A percentile compares a stretch with the other conserved stretches of the same genome.
phyloP scores from a whole-genome alignment of 2,797 vertebrate species.

The Anableps anableps region DNA sequence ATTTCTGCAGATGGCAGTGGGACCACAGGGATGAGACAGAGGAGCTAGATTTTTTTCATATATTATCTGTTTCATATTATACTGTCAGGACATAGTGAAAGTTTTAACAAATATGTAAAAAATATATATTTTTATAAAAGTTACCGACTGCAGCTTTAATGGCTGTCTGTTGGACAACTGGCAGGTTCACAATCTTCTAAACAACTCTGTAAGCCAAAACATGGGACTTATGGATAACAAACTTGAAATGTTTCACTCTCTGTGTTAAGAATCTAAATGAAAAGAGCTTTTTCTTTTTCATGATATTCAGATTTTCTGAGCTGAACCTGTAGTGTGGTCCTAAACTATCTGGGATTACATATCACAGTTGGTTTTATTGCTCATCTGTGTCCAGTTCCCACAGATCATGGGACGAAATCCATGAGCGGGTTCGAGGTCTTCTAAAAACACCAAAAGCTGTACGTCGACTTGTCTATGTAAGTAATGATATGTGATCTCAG shows the following conservation, averaged over 20 bases:
- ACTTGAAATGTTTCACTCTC: too few relatives aligned
- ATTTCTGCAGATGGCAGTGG: too few relatives aligned
- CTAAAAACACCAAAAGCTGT: conserved; percentile 81
- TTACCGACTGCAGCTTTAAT: neutral
- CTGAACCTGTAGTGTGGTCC: neutral
- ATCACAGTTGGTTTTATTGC: conserved; percentile 10
- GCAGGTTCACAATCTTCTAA: neutral
- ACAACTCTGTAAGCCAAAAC: too few relatives aligned
- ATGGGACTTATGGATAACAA: too few relatives aligned
- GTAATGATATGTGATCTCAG: conserved; percentile 36
- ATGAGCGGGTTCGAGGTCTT: conserved; percentile 80
- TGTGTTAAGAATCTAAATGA: too few relatives aligned
- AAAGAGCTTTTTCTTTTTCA: neutral
- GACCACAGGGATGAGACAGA: too few relatives aligned
- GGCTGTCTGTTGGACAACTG: neutral
- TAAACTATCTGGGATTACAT: neutral
- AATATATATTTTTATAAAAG: too few relatives aligned
- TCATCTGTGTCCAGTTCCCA: conserved; percentile 52
- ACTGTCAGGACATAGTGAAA: too few relatives aligned
- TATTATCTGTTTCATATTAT: too few relatives aligned
- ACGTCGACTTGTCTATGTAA: conserved; percentile 76
- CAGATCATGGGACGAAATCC: conserved; percentile 82
- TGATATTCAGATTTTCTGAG: neutral
- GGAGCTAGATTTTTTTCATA: too few relatives aligned
- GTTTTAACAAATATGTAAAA: too few relatives aligned